A percentile compares a stretch with the other conserved stretches of the same genome.
phyloP scores from a whole-genome alignment of 2,113 vertebrate genomes.

The Xenopus laevis region DNA sequence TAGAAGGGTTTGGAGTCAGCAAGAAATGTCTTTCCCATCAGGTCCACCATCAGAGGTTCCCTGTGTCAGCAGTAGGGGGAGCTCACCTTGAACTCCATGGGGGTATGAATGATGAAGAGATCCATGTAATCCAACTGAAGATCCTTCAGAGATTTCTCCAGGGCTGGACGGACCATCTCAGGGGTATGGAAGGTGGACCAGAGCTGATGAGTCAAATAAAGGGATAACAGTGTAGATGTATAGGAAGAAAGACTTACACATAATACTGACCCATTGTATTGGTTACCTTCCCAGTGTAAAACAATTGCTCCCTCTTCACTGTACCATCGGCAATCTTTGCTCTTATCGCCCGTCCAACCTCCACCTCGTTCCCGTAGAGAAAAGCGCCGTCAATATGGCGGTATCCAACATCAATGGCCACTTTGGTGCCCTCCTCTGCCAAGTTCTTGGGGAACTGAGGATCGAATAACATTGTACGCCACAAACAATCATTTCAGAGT shows the following conservation, averaged over 20 bases:
- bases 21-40: too few relatives aligned
- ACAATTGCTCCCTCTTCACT: constrained; percentile 69
- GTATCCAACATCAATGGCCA: constrained; percentile 72
- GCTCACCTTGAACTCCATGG: constrained; percentile 58
- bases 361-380: constrained; percentile 72
- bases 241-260: too few relatives aligned
- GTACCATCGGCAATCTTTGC: constrained; percentile 66
- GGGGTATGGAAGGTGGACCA: constrained; percentile 69
- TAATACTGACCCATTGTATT: too few relatives aligned
- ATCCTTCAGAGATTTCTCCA: constrained; percentile 66
- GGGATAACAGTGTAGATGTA: too few relatives aligned
- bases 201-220: constrained; percentile 53
- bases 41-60: too few relatives aligned
- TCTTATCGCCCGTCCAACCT: constrained; percentile 67
- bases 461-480: too few relatives aligned
- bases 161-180: constrained; percentile 59
- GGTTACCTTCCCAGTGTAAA: constrained; percentile 72
- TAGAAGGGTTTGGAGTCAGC: too few relatives aligned
- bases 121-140: constrained; percentile 74
- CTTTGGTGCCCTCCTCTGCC: constrained; percentile 57
- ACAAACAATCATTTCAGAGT: too few relatives aligned
- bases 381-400: constrained; percentile 72
- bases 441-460: constrained; percentile 9
- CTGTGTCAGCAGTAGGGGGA: too few relatives aligned
- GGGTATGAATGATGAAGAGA: constrained; percentile 70